Evolutionary conservation across 2,797 vertebrate genomes (phyloP).

Genomic region (Taeniopygia guttata): DNA sequence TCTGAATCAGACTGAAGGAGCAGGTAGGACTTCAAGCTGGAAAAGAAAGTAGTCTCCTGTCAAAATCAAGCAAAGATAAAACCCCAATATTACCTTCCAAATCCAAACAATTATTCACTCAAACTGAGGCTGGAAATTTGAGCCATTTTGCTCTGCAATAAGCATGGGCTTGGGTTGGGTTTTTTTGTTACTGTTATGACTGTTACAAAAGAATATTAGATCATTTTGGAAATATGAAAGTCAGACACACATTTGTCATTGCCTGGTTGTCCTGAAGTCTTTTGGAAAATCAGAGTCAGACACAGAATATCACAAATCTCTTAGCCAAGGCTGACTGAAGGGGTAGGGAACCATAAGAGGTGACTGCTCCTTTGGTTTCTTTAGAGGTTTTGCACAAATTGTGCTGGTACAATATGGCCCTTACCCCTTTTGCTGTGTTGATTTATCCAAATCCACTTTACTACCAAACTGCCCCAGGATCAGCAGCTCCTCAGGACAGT

Average conservation of each 20-base stretch:
- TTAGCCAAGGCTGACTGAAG: neutral
- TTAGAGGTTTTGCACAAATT: neutral
- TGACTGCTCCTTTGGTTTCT: neutral
- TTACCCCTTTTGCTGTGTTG: neutral
- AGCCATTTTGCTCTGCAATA: neutral
- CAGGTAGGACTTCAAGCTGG: neutral
- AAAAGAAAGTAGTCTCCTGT: neutral
- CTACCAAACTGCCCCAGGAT: neutral
- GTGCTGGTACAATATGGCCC: neutral
- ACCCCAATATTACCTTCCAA: neutral
- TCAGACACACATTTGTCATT: neutral
- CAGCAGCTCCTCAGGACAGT: neutral
- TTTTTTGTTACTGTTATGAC: neutral
- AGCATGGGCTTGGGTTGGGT: neutral
- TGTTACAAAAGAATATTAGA: neutral
- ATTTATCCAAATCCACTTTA: neutral
- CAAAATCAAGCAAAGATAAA: conserved; percentile 27
- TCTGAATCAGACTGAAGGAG: neutral
- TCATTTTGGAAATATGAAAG: neutral
- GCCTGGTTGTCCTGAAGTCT: neutral
- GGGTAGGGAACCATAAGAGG: neutral
- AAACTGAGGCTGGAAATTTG: neutral
- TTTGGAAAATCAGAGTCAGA: neutral
- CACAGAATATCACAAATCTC: neutral
- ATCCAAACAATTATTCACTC: neutral